Conservation (phyloP, 2,888 invertebrate species). For the Lapara coniferarum region DNA sequence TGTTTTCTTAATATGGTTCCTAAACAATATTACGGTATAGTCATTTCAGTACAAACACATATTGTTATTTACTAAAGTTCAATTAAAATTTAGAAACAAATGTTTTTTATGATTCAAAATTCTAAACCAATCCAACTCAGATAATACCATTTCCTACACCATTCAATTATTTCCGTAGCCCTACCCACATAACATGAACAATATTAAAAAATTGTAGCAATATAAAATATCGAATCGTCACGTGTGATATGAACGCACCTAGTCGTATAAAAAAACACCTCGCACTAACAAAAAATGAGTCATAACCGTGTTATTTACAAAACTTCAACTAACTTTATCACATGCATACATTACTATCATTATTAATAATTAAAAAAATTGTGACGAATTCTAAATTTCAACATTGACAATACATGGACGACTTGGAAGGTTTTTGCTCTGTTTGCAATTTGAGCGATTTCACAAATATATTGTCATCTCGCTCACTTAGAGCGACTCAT, state of each 20-base stretch:
- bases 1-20: no score
- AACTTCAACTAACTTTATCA: conserved; percentile 5
- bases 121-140: neutral
- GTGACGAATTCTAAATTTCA: conserved; percentile 19
- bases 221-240: neutral
- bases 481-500: neutral
- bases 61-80: no score
- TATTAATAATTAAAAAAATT: conserved; percentile 20
- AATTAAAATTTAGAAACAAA: neutral
- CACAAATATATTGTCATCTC: conserved; percentile 6
- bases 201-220: neutral
- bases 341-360: conserved; percentile 19
- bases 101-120: neutral
- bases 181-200: neutral
- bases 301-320: conserved; percentile 17
- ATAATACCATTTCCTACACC: neutral
- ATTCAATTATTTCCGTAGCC: neutral
- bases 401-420: conserved; percentile 24
- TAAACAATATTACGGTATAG: no score
- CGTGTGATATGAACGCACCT: conserved; percentile 10
- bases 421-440: conserved; percentile 2
- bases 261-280: conserved; percentile 10
- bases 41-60: no score
- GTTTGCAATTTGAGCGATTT: neutral
- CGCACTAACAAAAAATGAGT: conserved; percentile 10